phyloP scores from a whole-genome alignment of 2,888 invertebrate genomes.

The Adelognathus sp. region DNA sequence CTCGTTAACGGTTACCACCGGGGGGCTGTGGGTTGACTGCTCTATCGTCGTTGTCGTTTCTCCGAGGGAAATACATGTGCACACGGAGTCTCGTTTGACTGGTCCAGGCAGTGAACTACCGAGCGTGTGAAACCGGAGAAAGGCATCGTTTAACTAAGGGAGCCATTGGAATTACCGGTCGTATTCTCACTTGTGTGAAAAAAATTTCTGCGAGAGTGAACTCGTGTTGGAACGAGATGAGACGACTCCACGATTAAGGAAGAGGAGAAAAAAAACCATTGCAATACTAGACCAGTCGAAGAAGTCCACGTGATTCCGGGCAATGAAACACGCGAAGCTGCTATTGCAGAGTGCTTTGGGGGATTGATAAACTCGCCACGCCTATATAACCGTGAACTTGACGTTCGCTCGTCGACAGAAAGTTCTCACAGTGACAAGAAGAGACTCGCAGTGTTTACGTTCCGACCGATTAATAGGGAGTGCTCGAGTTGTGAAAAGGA shows the following conservation, averaged over 20 bases:
- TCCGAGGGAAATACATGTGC: background rate
- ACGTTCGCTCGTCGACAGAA: slow-evolving; percentile 51
- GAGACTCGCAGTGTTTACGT: background rate
- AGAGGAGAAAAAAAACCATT: background rate
- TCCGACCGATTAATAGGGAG: background rate
- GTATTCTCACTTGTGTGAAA: background rate
- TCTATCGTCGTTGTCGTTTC: slow-evolving; percentile 12
- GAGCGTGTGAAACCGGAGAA: slow-evolving; percentile 10
- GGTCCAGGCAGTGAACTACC: slow-evolving; percentile 16
- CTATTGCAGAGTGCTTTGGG: background rate
- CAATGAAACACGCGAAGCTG: background rate
- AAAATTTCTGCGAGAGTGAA: background rate
- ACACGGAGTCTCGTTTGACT: slow-evolving; percentile 17
- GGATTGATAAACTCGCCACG: background rate
- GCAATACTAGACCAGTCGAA: background rate
- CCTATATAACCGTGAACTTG: slow-evolving; percentile 59
- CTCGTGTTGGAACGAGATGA: background rate
- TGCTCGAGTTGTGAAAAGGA: background rate
- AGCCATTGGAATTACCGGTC: background rate
- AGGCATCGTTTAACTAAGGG: no score
- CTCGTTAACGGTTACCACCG: slow-evolving; percentile 20
- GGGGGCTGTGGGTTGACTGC: background rate
- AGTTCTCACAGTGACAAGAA: slow-evolving; percentile 24
- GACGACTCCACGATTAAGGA: background rate
- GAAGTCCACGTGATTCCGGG: slow-evolving; percentile 42